Conservation (phyloP, 2,113 vertebrate species). For the Crotalus tigris region DNA sequence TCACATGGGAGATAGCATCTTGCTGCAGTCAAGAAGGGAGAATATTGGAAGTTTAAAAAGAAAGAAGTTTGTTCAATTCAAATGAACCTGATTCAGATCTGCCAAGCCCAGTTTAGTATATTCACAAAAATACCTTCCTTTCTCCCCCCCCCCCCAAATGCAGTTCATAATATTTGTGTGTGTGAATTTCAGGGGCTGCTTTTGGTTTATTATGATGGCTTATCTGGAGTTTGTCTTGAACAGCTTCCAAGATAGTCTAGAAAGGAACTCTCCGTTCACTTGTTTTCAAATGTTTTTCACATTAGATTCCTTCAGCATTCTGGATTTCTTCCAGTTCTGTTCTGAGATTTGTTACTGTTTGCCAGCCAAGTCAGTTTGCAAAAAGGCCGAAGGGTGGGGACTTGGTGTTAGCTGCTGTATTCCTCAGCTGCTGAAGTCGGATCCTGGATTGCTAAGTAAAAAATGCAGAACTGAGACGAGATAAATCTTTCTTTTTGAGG, state of each 20-base stretch:
- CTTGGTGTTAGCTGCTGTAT: background rate
- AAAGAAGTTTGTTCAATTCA: background rate
- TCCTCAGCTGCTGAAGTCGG: background rate
- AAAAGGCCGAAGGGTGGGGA: background rate
- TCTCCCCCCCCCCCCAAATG: background rate
- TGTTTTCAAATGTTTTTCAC: conserved; percentile 16
- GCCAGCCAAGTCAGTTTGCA: background rate
- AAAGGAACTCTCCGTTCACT: background rate
- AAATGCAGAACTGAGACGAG: background rate
- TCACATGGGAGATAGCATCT: background rate
- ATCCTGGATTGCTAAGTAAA: background rate
- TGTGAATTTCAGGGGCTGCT: background rate
- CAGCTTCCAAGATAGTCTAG: background rate
- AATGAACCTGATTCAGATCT: background rate
- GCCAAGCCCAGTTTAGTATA: background rate
- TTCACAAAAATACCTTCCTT: background rate
- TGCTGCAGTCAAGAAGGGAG: background rate
- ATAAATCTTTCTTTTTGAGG: background rate
- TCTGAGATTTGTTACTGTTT: conserved; percentile 14
- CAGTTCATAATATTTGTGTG: background rate
- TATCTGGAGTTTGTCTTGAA: background rate
- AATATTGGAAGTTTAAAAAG: background rate
- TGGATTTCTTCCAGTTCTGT: conserved; percentile 8
- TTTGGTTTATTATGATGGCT: background rate
- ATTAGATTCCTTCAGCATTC: background rate